Evolutionary conservation across 1,140 invertebrate species (phyloP), one percentile per base, ranked within the genome.

Genomic region (Drosophila neocordata): DNA sequence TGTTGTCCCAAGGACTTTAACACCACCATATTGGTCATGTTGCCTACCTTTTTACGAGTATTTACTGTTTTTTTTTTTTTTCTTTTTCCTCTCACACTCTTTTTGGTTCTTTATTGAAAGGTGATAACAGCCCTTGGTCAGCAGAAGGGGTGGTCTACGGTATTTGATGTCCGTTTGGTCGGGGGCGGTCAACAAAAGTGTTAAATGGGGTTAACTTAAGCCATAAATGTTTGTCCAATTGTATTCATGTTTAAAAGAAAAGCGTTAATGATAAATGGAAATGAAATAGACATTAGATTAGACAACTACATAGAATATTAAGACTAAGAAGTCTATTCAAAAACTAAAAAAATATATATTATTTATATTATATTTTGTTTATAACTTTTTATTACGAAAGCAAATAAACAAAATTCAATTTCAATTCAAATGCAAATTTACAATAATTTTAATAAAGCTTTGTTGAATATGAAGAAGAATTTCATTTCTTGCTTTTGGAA

Each of bases 171-270:
- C 41, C 41, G 1, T 48, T 48, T 20, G 41, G 41, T 20, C 15
- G 55, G 79, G 71, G 65, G 77, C 13, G 71, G 52, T 77, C 56
- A 60, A 52, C n/a, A 48, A 31, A 74, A 83, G 82, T 87, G 82
- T 87, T 87, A 87, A 87, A 82, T 68, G 82, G 82, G 82, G 82
- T 87, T 87, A 87, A 87, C 59, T 80, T 70, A 63, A 65, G 58
- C 53, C 53, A 56, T 56, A 56, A 56, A 56, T 56, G 53, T 56
- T 56, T 56, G 53, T 56, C 53, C 53, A 56, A 56, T 56, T 56
- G 53, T 77, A 66, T 58, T 57, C 68, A 69, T 75, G 72, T 75
- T 5, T 4, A 35, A 15, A 15, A 24, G 52, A 24, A 71, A 65
- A 37, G 66, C 63, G 22, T 53, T 60, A 34, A 51, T 22, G 37